Conservation (phyloP, 2,113 vertebrate genomes). For the Sorex fumeus region DNA sequence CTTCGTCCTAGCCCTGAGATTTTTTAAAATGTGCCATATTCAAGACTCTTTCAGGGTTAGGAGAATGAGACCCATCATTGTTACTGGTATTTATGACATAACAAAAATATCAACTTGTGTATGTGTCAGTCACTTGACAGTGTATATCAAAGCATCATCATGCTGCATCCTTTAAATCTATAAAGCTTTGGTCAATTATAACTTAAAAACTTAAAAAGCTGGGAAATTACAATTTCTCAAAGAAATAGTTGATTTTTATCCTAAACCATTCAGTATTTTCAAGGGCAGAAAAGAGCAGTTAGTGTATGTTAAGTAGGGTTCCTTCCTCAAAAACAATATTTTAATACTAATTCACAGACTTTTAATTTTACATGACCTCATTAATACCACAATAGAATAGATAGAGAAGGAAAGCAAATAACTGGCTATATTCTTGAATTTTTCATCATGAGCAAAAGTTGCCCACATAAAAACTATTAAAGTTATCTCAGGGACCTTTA, state of each 20-base stretch:
- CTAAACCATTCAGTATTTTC: constrained; percentile 31
- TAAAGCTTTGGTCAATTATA: neutral
- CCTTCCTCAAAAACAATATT: constrained; percentile 16
- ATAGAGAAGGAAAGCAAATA: constrained; percentile 27
- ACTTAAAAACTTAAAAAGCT: neutral
- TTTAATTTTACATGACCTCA: constrained; percentile 49
- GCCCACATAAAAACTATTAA: neutral
- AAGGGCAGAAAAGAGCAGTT: neutral
- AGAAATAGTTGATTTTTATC: neutral
- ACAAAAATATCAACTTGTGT: too few species aligned
- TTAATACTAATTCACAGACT: constrained; percentile 3
- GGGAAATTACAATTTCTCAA: neutral
- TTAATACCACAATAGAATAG: constrained; percentile 44
- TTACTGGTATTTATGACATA: too few species aligned
- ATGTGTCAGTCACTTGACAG: too few species aligned
- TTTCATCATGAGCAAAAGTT: neutral
- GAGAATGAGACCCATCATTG: too few species aligned
- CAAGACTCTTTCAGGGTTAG: too few species aligned
- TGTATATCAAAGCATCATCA: neutral
- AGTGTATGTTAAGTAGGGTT: constrained; percentile 41
- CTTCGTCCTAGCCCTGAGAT: too few species aligned
- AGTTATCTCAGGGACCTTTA: neutral
- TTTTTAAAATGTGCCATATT: too few species aligned
- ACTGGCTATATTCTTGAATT: neutral
- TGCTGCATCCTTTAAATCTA: neutral